These are phyloP conservation scores for Drosophila biarmipes DNA, from an alignment of 1,140 invertebrate species.

Conservation along the genomic window DNA sequence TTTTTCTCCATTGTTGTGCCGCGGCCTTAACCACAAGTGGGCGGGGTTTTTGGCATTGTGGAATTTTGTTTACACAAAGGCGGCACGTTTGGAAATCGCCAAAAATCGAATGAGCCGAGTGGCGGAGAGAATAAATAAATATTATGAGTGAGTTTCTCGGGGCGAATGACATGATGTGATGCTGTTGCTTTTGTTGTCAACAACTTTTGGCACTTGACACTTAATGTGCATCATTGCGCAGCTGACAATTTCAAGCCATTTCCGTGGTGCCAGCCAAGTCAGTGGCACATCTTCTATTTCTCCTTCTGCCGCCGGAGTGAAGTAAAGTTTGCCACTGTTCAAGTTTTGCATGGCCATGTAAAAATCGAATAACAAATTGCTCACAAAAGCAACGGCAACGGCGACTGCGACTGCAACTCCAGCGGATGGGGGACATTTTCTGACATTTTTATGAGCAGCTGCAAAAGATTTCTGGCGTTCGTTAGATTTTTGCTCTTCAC, in stretches of 20 bases:
- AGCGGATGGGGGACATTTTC: slow-evolving; percentile 5
- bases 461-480: slow-evolving; percentile 68
- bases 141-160: slow-evolving; percentile 37
- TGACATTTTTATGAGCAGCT: slow-evolving; percentile 79
- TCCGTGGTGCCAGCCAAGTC: slow-evolving; percentile 72
- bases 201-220: slow-evolving; percentile 81
- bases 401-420: background rate
- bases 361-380: slow-evolving; percentile 79
- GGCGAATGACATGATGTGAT: slow-evolving; percentile 48
- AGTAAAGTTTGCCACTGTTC: slow-evolving; percentile 26
- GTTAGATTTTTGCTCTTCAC: slow-evolving; percentile 22
- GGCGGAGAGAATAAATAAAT: slow-evolving; percentile 69
- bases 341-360: slow-evolving; percentile 73
- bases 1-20: slow-evolving; percentile 35
- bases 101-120: slow-evolving; percentile 54
- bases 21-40: slow-evolving; percentile 48
- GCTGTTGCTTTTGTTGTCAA: slow-evolving; percentile 68
- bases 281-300: slow-evolving; percentile 24
- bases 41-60: slow-evolving; percentile 20
- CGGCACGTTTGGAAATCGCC: slow-evolving; percentile 63
- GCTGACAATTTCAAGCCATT: slow-evolving; percentile 81
- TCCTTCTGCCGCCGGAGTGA: slow-evolving; percentile 3
- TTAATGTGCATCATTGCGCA: slow-evolving; percentile 82
- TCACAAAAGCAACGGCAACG: slow-evolving; percentile 60
- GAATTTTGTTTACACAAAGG: slow-evolving; percentile 69